phyloP scores from a whole-genome alignment of 2,797 vertebrate genomes.

The Cynodonichthys magdalenae region DNA sequence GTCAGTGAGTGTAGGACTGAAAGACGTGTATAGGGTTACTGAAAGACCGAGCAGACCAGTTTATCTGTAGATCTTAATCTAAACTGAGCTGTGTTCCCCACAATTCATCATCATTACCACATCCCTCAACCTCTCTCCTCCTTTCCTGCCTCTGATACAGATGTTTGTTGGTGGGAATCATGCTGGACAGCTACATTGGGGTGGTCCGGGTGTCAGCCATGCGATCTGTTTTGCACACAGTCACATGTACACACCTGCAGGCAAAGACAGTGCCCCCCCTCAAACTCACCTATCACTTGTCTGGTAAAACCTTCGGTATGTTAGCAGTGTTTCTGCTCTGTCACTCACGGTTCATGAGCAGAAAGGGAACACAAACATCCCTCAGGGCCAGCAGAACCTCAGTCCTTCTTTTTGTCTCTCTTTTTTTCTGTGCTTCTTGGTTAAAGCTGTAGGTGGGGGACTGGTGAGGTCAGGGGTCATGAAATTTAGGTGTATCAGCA shows the following conservation, averaged over 20 bases:
- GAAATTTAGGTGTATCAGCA: conserved; percentile 55
- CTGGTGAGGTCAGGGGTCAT: conserved; percentile 54
- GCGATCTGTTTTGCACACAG: conserved; percentile 61
- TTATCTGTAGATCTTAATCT: conserved; percentile 84
- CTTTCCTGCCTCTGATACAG: conserved; percentile 25
- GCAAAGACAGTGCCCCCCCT: conserved; percentile 32
- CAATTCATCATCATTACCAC: conserved; percentile 76
- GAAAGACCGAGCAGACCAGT: conserved; percentile 68
- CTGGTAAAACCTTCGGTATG: conserved; percentile 51
- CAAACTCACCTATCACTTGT: conserved; percentile 60
- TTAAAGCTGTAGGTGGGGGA: conserved; percentile 8
- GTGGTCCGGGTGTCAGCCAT: conserved; percentile 61
- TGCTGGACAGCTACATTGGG: conserved; percentile 38
- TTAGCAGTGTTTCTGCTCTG: conserved; percentile 50
- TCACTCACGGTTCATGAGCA: conserved; percentile 56
- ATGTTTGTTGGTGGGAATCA: conserved; percentile 36
- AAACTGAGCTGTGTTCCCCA: conserved; percentile 59
- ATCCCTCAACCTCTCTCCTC: conserved; percentile 26
- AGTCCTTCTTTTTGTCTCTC: conserved; percentile 17
- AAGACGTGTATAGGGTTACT: conserved; percentile 50
- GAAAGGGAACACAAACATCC: conserved; percentile 45
- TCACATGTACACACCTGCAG: conserved; percentile 65
- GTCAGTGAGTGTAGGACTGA: conserved; percentile 29
- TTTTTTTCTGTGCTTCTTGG: not conserved
- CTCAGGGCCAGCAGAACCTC: conserved; percentile 36